These are phyloP conservation scores for Actinemys pallida DNA, from an alignment of 2,113 vertebrate genomes.

Conservation along the genomic window DNA sequence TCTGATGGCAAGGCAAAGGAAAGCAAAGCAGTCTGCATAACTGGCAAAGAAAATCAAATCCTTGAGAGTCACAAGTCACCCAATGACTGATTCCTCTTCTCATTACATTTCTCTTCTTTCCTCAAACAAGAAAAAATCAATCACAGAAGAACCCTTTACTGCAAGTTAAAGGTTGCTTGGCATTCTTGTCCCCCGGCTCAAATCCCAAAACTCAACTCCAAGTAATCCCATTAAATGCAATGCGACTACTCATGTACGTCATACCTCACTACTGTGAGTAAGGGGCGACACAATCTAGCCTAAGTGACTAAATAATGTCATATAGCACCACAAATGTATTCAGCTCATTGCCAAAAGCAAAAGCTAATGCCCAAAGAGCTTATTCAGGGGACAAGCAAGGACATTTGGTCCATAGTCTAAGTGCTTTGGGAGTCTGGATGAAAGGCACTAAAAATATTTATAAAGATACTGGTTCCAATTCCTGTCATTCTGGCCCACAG, in stretches of 20 bases:
- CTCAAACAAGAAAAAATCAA: neutral
- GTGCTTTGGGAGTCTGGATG: neutral
- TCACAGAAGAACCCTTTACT: neutral
- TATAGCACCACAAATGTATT: neutral
- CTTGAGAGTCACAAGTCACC: slow-evolving; percentile 23
- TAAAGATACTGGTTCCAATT: neutral
- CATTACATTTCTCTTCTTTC: neutral
- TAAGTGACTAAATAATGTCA: neutral
- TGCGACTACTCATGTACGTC: neutral
- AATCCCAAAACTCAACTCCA: neutral
- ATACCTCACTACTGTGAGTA: neutral
- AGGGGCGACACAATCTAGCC: too few species aligned
- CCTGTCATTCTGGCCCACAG: neutral
- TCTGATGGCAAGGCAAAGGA: neutral
- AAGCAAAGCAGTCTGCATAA: neutral
- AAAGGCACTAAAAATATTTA: neutral
- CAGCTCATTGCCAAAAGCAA: neutral
- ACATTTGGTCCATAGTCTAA: neutral
- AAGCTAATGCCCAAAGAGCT: neutral
- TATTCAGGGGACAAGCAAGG: neutral
- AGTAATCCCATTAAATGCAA: accelerated
- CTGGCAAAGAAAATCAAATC: slow-evolving; percentile 32
- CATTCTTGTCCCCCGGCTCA: neutral
- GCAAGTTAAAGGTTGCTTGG: accelerated
- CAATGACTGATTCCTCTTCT: neutral